Conservation (phyloP, 2,888 invertebrate species). For the Thumatha senex region DNA sequence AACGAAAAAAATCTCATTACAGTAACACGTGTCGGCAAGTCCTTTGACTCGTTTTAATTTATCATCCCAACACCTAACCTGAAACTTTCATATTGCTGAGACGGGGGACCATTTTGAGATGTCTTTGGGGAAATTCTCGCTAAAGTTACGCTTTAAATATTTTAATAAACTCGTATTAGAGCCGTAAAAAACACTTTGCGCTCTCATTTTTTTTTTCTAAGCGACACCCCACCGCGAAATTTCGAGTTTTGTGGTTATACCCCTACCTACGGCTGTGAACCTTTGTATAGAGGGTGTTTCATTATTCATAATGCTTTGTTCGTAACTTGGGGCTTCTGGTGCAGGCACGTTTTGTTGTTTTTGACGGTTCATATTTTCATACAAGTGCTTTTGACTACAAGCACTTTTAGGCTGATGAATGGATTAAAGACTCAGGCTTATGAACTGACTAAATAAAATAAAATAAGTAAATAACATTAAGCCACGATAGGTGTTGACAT, state of each 20-base stretch:
- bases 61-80: conserved; percentile 68
- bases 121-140: conserved; percentile 80
- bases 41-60: conserved; percentile 68
- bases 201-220: conserved; percentile 61
- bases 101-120: conserved; percentile 62
- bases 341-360: conserved; percentile 64
- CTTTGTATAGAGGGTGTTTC: conserved; percentile 70
- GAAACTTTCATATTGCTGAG: conserved; percentile 61
- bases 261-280: conserved; percentile 36
- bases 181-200: conserved; percentile 81
- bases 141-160: conserved; percentile 81
- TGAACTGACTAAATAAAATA: neutral
- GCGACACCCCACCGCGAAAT: conserved; percentile 59
- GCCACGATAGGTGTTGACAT: too few relatives aligned
- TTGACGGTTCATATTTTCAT: conserved; percentile 58
- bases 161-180: conserved; percentile 82
- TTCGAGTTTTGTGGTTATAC: conserved; percentile 51
- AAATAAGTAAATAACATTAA: neutral
- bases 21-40: conserved; percentile 52
- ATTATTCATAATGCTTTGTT: conserved; percentile 81
- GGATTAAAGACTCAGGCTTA: neutral
- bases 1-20: conserved; percentile 52
- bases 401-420: conserved; percentile 16
- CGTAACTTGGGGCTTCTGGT: conserved; percentile 62
- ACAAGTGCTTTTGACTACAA: conserved; percentile 21